Conservation (phyloP, 2,888 invertebrate species). For the Campopleginae sp. region DNA sequence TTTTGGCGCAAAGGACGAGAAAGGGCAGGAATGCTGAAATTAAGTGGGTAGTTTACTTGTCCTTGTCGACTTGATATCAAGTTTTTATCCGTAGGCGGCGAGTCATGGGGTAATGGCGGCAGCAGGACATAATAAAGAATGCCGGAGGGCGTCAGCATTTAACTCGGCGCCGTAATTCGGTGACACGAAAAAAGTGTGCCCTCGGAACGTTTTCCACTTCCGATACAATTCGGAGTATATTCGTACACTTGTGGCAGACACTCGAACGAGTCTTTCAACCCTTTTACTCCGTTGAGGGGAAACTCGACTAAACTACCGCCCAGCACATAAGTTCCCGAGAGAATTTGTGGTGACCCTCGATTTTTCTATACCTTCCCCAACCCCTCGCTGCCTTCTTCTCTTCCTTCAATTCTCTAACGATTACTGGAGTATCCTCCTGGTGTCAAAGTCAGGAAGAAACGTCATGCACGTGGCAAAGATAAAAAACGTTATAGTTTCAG, state of each 20-base stretch:
- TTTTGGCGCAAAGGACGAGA: background rate
- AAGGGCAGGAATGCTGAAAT: background rate
- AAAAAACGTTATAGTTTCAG: background rate
- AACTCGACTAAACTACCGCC: slow-evolving; percentile 46
- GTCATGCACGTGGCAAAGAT: slow-evolving; percentile 1
- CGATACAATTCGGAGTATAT: slow-evolving; percentile 75
- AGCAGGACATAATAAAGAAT: slow-evolving; percentile 45
- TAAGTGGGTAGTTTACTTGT: slow-evolving; percentile 1
- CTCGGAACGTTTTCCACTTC: slow-evolving; percentile 75
- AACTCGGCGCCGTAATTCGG: slow-evolving; percentile 66
- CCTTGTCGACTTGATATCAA: background rate
- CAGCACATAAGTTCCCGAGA: slow-evolving; percentile 44
- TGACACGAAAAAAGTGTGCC: slow-evolving; percentile 73
- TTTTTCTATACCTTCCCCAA: slow-evolving; percentile 44
- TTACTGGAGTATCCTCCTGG: slow-evolving; percentile 38
- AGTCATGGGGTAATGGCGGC: slow-evolving; percentile 1
- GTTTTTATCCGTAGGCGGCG: background rate
- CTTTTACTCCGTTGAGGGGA: slow-evolving; percentile 45
- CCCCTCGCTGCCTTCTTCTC: background rate
- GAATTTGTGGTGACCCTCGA: slow-evolving; percentile 55
- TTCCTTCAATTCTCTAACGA: slow-evolving; percentile 22
- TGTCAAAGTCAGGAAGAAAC: slow-evolving; percentile 56
- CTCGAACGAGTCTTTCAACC: slow-evolving; percentile 53
- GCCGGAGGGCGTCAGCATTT: slow-evolving; percentile 59
- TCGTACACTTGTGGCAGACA: slow-evolving; percentile 56